Conservation (phyloP, 2,888 invertebrate genomes). For the Dioctria linearis region DNA sequence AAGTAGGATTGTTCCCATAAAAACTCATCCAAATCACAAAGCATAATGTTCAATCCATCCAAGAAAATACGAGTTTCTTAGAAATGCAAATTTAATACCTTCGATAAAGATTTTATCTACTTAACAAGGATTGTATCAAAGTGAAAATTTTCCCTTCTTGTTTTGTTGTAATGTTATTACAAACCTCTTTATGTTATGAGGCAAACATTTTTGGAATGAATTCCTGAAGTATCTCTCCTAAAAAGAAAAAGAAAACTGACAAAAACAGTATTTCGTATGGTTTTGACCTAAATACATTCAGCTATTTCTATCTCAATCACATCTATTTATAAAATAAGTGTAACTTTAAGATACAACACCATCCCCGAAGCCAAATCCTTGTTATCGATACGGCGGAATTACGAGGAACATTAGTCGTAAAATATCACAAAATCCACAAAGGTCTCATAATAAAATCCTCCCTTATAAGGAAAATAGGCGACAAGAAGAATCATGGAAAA, state of each 20-base stretch:
- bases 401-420: slow-evolving; percentile 42
- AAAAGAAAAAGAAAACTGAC: background rate
- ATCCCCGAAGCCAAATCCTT: slow-evolving; percentile 15
- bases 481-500: slow-evolving; percentile 24
- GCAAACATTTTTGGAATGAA: background rate
- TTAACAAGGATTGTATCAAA: background rate
- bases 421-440: slow-evolving; percentile 17
- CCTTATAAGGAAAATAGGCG: slow-evolving; percentile 30
- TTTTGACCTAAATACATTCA: slow-evolving; percentile 20
- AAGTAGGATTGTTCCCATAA: no score
- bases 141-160: background rate
- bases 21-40: no score
- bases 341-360: slow-evolving; percentile 21
- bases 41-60: no score
- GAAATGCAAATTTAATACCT: no score
- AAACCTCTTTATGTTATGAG: background rate
- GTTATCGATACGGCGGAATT: slow-evolving; percentile 38
- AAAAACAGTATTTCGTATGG: background rate
- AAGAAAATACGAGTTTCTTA: no score
- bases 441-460: slow-evolving; percentile 38
- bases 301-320: slow-evolving; percentile 16
- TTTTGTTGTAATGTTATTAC: background rate
- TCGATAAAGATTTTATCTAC: background rate
- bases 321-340: slow-evolving; percentile 16
- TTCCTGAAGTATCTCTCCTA: background rate